Base-by-base conservation (phyloP, 30 jellyfish, hydroid and myxozoan species). In the Aurelia aurita region DNA sequence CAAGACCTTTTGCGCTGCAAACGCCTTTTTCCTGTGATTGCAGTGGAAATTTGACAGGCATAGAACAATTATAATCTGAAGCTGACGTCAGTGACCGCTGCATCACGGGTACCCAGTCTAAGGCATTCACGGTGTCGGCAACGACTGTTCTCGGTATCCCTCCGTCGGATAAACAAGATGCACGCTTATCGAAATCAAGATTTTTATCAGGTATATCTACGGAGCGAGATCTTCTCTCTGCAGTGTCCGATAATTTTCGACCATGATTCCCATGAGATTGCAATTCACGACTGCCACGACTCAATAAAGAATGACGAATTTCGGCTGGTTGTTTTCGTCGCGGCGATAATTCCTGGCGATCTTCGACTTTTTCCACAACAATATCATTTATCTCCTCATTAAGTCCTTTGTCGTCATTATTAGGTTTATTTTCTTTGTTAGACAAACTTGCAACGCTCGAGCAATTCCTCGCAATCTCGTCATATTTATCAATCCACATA, bases 101-200 rank as follows among this genome's bases (percentile, higher is more conserved):
- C 97, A 89, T 89, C 35, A 89, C 93, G 13, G 97, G 97, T 5
- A 89, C 87, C 97, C 97, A 89, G 59, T 89, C 97, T n/a, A 89
- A 32, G 4, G 46, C 54, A 20, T 32, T 80, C 23, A 63, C 75
- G 16, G 49, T 73, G 25, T 18, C 59, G 9, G 69, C 95, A 5
- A 81, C 82, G 10, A 18, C 59, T 14, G 72, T 31, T 3, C 60
- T 54, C 22, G 93, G 87, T 58, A 69, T 10, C 27, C 87, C 86
- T 15, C 87, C 77, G 45, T 83, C 93, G 26, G 93, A 83, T 19
- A 70, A 31, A n/a, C 82, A 55, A 13, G 93, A 83, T 4, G 74
- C 81, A 14, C 87, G 68, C 27, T 58, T 55, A 16, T 34, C 80
- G 6, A 32, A 19, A 18, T 39, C 74, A 20, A 53, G 49, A 26